phyloP scores from a whole-genome alignment of 2,797 vertebrate species.

The Synanceia verrucosa region DNA sequence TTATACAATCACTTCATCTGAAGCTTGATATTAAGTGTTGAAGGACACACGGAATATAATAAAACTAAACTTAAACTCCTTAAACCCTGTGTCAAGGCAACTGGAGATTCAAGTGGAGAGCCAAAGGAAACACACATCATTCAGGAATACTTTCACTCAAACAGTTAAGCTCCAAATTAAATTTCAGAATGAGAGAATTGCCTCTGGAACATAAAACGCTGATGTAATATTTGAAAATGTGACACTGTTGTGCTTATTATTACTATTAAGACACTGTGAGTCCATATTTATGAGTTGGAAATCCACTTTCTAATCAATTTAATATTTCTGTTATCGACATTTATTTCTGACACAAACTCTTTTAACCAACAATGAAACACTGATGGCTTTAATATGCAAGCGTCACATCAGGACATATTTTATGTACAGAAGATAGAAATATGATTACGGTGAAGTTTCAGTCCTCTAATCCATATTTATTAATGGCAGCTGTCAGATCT shows the following conservation, averaged over 20 bases:
- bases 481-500: neutral
- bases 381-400: neutral
- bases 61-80: neutral
- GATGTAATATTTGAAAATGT: constrained; percentile 16
- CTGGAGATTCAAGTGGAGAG: neutral
- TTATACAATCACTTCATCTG: constrained; percentile 18
- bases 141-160: neutral
- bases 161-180: neutral
- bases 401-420: neutral
- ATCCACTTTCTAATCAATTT: constrained; percentile 13
- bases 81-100: constrained; percentile 4
- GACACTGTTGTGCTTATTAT: constrained; percentile 25
- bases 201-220: neutral
- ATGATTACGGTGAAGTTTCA: neutral
- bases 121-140: constrained; percentile 16
- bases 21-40: constrained; percentile 11
- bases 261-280: constrained; percentile 9
- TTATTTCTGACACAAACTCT: constrained; percentile 11
- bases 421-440: neutral
- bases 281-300: constrained; percentile 12
- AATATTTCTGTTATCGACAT: neutral
- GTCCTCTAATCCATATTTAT: constrained; percentile 1
- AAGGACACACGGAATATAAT: neutral
- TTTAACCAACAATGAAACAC: constrained; percentile 1
- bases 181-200: neutral